Evolutionary conservation across 2,888 invertebrate species (phyloP).

Genomic region (Camptogramma bilineatum): DNA sequence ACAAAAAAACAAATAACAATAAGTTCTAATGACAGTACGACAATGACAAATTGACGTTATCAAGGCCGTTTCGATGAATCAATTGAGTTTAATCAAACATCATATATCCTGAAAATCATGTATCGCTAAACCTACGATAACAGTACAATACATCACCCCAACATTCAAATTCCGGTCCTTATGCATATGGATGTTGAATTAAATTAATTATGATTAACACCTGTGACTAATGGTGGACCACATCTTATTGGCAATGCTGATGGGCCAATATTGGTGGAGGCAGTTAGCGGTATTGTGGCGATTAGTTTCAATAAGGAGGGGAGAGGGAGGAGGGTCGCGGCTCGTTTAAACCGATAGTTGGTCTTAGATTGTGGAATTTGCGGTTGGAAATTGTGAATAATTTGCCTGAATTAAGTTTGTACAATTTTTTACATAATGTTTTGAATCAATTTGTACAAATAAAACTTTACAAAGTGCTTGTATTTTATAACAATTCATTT

Average conservation of each 20-base stretch:
- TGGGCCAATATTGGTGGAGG: conserved; percentile 40
- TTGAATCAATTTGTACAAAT: no score
- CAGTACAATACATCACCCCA: conserved; percentile 8
- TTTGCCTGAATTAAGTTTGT: background rate
- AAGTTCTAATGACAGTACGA: no score
- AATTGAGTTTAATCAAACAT: background rate
- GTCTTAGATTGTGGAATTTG: conserved; percentile 5
- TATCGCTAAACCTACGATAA: background rate
- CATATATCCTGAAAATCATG: background rate
- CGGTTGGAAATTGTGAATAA: background rate
- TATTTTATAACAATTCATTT: no score
- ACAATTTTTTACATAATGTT: no score
- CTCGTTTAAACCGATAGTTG: conserved; percentile 4
- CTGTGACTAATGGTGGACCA: conserved; percentile 54
- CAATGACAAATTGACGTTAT: no score
- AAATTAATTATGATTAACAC: conserved; percentile 60
- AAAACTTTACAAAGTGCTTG: no score
- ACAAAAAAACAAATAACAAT: no score
- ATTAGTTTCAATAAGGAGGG: conserved; percentile 21
- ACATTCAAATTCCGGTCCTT: conserved; percentile 18
- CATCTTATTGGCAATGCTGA: conserved; percentile 45
- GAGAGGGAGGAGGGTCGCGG: conserved; percentile 14
- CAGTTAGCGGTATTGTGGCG: conserved; percentile 33
- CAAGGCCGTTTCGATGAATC: background rate
- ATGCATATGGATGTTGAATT: conserved; percentile 52